These are phyloP conservation scores for Microchirus variegatus DNA, from an alignment of 2,797 vertebrate species.

Conservation along the genomic window DNA sequence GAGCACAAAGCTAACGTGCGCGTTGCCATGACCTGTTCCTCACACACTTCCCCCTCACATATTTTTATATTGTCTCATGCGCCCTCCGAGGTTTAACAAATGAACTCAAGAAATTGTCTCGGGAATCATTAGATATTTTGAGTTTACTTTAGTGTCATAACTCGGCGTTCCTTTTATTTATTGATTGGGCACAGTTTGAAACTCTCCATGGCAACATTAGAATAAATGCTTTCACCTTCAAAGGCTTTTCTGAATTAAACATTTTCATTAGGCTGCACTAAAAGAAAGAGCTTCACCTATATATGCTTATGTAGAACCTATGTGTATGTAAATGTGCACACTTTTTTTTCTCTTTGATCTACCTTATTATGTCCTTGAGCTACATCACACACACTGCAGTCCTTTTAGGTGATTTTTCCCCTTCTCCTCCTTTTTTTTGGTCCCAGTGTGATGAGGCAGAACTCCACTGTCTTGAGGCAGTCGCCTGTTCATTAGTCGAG, in stretches of 20 bases:
- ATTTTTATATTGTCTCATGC: no score
- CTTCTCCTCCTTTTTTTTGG: constrained; percentile 6
- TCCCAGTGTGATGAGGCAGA: constrained; percentile 13
- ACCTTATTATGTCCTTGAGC: constrained; percentile 31
- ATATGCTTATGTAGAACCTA: no score
- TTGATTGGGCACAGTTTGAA: no score
- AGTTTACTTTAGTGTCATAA: no score
- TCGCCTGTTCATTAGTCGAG: constrained; percentile 23
- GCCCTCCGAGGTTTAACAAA: no score
- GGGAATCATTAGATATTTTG: no score
- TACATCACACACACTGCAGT: constrained; percentile 14
- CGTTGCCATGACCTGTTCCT: no score
- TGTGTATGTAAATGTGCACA: not conserved
- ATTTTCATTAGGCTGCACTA: not conserved
- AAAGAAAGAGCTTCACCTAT: not conserved
- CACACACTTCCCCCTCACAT: no score
- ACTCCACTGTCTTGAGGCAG: constrained; percentile 15
- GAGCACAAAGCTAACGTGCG: no score
- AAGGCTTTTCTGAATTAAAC: not conserved
- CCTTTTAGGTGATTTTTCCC: not conserved
- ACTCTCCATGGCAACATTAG: not conserved
- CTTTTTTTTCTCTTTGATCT: constrained; percentile 36
- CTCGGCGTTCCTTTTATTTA: no score
- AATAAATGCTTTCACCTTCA: not conserved
- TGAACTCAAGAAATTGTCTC: no score